Conservation (phyloP, 2,888 invertebrate species). For the Tanypteryx hageni region DNA sequence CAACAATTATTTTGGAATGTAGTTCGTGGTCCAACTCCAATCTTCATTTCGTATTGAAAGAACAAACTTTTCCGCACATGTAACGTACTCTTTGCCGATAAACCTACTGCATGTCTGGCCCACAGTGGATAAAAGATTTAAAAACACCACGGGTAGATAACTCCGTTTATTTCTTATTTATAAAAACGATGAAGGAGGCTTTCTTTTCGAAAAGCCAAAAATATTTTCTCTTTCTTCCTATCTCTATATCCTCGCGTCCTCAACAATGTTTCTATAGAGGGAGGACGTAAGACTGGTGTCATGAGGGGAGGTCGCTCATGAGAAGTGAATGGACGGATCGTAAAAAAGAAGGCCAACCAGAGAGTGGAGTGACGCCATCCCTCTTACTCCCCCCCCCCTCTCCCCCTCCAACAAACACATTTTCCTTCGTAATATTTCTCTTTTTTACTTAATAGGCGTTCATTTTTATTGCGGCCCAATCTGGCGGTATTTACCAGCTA, state of each 20-base stretch:
- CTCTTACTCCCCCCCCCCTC: too few relatives aligned
- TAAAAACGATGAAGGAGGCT: neutral
- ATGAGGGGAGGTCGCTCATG: neutral
- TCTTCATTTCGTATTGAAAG: too few relatives aligned
- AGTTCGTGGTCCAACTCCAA: too few relatives aligned
- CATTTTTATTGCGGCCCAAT: neutral
- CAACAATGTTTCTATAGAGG: constrained; percentile 1
- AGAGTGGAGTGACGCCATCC: neutral
- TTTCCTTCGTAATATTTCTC: neutral
- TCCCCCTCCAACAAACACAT: neutral
- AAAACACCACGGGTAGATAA: neutral
- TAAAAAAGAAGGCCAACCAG: neutral
- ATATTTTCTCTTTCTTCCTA: neutral
- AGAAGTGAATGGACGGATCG: neutral
- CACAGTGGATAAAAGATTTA: too few relatives aligned
- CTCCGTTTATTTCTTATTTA: neutral
- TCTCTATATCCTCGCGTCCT: neutral
- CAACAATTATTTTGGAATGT: too few relatives aligned
- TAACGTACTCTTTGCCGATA: too few relatives aligned
- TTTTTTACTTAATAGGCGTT: neutral
- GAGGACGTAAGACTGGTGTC: neutral
- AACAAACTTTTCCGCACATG: too few relatives aligned
- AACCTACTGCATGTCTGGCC: too few relatives aligned
- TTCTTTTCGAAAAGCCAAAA: neutral
- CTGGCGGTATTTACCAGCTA: neutral